Conservation (phyloP, 2,888 invertebrate genomes). For the Andrena fulva region DNA sequence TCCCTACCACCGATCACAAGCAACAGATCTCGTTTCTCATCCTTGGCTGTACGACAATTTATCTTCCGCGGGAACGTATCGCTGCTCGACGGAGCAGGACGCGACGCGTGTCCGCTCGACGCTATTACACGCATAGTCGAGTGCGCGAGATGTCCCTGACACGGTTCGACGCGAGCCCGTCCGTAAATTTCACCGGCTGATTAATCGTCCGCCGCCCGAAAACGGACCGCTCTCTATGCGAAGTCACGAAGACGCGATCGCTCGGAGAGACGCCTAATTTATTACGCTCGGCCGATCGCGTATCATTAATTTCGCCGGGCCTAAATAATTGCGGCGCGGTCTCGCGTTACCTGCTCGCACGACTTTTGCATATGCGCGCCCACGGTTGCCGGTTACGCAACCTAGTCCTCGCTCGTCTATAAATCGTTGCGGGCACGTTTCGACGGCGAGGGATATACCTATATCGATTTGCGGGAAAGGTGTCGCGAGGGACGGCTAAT, state of each 20-base stretch:
- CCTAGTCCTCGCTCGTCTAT: not conserved
- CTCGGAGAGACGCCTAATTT: slow-evolving; percentile 28
- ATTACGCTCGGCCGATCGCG: not conserved
- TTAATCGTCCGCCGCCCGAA: slow-evolving; percentile 14
- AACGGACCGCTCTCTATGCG: not conserved
- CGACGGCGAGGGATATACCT: not conserved
- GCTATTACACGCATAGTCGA: slow-evolving; percentile 28
- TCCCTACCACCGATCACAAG: not conserved
- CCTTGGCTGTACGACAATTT: not conserved
- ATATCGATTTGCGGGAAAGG: slow-evolving; percentile 12
- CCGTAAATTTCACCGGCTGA: slow-evolving; percentile 41
- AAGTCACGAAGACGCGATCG: not conserved
- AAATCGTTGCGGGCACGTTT: not conserved
- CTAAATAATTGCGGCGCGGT: slow-evolving; percentile 37
- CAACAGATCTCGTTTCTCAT: not conserved
- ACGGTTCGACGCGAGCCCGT: slow-evolving; percentile 21
- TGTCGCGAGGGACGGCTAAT: not conserved
- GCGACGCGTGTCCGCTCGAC: not conserved
- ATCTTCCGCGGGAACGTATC: slow-evolving; percentile 1
- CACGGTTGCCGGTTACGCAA: slow-evolving; percentile 31
- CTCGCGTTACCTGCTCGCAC: slow-evolving; percentile 24
- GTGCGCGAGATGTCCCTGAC: slow-evolving; percentile 46
- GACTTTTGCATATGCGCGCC: slow-evolving; percentile 19
- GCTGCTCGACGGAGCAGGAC: not conserved
- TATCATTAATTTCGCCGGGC: slow-evolving; percentile 26